Percentiles rank a stretch among this genome's conserved stretches.
Conservation (phyloP, 2,113 vertebrate species). For the Isurus oxyrinchus region DNA sequence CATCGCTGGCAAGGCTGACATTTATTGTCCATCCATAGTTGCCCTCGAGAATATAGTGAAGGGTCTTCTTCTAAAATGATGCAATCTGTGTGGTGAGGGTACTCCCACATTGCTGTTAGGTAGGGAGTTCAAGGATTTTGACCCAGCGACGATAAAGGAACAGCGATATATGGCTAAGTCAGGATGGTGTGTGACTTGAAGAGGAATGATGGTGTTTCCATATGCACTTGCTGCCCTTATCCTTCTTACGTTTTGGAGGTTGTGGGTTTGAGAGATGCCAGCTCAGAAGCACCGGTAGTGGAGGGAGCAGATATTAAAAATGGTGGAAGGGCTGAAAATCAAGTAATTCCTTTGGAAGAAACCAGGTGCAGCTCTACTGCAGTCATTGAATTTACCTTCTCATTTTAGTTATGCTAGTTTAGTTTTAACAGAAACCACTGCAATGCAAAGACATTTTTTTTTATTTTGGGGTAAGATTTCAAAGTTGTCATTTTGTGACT, state of each 20-base stretch:
- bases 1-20: not conserved
- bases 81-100: not conserved
- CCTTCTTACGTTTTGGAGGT: not conserved
- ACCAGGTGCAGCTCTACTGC: not conserved
- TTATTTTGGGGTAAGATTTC: not conserved
- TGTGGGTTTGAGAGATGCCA: not conserved
- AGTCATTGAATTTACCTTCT: not conserved
- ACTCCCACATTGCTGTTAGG: not conserved
- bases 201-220: not conserved
- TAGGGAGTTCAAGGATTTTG: not conserved
- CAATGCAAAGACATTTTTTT: not conserved
- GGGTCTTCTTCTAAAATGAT: not conserved
- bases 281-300: not conserved
- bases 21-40: not conserved
- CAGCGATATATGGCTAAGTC: not conserved
- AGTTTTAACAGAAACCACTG: not conserved
- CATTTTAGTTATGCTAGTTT: not conserved
- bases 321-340: not conserved
- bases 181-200: not conserved
- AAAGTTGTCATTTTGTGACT: not conserved
- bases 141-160: not conserved
- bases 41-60: not conserved
- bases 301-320: not conserved
- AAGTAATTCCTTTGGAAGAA: not conserved
- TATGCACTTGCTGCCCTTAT: not conserved